Conservation (phyloP, 2,113 vertebrate species). For the Pteropus alecto region DNA sequence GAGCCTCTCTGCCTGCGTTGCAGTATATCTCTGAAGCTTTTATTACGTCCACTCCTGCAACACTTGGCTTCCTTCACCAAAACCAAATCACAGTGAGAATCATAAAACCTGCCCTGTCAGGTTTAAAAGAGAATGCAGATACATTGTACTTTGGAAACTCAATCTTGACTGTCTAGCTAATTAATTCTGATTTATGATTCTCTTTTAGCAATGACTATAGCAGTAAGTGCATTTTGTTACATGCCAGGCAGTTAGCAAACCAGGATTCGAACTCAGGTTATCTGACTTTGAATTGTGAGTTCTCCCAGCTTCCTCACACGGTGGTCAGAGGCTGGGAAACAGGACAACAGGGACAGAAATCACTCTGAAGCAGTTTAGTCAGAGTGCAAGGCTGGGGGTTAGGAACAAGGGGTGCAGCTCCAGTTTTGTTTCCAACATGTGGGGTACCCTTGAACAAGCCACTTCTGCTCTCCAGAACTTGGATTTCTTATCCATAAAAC, state of each 20-base stretch:
- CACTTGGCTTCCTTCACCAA: slow-evolving; percentile 51
- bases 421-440: not conserved
- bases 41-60: not conserved
- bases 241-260: not conserved
- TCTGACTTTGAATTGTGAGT: not conserved
- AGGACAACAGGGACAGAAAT: not conserved
- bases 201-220: not conserved
- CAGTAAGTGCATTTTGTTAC: not conserved
- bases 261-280: not conserved
- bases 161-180: slow-evolving; percentile 6
- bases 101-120: slow-evolving; percentile 57
- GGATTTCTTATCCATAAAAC: not conserved
- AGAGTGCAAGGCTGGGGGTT: not conserved
- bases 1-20: not conserved
- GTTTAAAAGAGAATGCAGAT: slow-evolving; percentile 41
- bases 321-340: not conserved
- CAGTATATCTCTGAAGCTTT: not conserved
- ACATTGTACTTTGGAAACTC: slow-evolving; percentile 20
- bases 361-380: not conserved
- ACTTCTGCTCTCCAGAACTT: not conserved
- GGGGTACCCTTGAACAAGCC: not conserved
- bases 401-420: not conserved
- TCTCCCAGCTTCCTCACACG: not conserved
- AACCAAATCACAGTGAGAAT: not conserved
- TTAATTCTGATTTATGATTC: slow-evolving; percentile 45